phyloP scores from a whole-genome alignment of 2,888 invertebrate genomes.

The Elaeidobius kamerunicus region DNA sequence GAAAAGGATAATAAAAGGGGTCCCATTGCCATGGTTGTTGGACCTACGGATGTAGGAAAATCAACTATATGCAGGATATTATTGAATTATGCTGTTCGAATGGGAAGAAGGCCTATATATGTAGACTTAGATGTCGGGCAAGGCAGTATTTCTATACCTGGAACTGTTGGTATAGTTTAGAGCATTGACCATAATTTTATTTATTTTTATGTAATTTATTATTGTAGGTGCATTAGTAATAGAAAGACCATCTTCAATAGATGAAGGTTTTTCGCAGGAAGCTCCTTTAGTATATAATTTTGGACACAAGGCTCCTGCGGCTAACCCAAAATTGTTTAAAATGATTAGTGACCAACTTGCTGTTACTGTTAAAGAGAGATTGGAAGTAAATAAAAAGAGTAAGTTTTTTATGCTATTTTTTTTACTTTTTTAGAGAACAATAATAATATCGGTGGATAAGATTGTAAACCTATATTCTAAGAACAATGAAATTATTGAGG shows the following conservation, averaged over 20 bases:
- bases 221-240: constrained; percentile 74
- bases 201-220: constrained; percentile 11
- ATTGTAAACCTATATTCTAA: too few relatives aligned
- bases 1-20: constrained; percentile 72
- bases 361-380: constrained; percentile 77
- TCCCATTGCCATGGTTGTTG: constrained; percentile 86
- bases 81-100: constrained; percentile 91
- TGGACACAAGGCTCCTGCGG: constrained; percentile 75
- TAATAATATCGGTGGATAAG: too few relatives aligned
- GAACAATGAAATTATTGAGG: too few relatives aligned
- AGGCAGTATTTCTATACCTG: constrained; percentile 87
- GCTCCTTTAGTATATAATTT: constrained; percentile 93
- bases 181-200: not conserved
- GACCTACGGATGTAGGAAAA: constrained; percentile 96
- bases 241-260: constrained; percentile 89
- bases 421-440: too few relatives aligned
- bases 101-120: constrained; percentile 83
- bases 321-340: constrained; percentile 82
- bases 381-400: constrained; percentile 87
- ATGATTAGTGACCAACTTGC: constrained; percentile 81
- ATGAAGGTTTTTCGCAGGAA: constrained; percentile 92
- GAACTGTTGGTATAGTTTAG: constrained; percentile 67
- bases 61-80: constrained; percentile 80
- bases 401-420: constrained; percentile 37
- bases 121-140: constrained; percentile 97